These are phyloP conservation scores for Habroteleia sp. DNA, from an alignment of 2,888 invertebrate species.

Conservation along the genomic window DNA sequence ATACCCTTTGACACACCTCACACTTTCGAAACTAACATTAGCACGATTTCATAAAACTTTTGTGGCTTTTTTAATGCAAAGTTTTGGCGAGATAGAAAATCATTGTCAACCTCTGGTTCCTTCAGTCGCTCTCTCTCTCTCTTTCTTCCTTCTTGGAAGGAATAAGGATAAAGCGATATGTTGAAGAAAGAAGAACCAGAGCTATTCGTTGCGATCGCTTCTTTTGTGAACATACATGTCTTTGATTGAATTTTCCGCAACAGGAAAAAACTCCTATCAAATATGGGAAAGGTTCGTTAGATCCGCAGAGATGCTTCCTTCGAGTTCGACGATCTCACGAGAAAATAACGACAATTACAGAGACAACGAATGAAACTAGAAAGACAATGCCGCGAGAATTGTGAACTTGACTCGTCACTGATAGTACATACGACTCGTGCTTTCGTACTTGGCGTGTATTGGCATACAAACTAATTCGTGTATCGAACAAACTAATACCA, in stretches of 20 bases:
- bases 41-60: not conserved
- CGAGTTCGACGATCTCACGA: constrained; percentile 53
- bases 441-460: constrained; percentile 9
- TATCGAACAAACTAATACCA: constrained; percentile 20
- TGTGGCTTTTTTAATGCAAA: too few relatives aligned
- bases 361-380: constrained; percentile 26
- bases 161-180: too few relatives aligned
- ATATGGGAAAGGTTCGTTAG: constrained; percentile 36
- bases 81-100: too few relatives aligned
- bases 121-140: too few relatives aligned
- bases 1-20: constrained; percentile 43
- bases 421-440: constrained; percentile 32
- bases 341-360: constrained; percentile 41
- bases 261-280: constrained; percentile 7
- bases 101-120: too few relatives aligned
- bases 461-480: constrained; percentile 31
- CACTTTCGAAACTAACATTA: constrained; percentile 26
- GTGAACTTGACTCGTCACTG: constrained; percentile 60
- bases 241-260: constrained; percentile 43
- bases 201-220: constrained; percentile 5
- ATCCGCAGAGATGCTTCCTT: not conserved
- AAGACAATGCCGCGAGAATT: constrained; percentile 53
- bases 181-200: constrained; percentile 3
- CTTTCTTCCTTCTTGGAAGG: too few relatives aligned
- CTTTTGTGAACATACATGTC: constrained; percentile 26